Conservation (phyloP, 2,113 vertebrate genomes). For the Aplodontia rufa region DNA sequence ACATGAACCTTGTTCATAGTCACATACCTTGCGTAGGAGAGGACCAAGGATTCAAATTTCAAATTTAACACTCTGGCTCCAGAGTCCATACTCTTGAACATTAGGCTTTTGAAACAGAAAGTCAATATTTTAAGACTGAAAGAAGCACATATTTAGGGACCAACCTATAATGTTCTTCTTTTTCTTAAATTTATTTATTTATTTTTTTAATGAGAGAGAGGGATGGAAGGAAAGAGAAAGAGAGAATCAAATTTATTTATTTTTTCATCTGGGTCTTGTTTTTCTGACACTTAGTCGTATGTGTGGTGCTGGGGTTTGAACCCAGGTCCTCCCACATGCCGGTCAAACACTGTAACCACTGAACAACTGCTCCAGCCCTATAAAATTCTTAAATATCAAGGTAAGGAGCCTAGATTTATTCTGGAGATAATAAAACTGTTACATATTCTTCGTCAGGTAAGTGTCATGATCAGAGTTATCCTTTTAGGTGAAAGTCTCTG, state of each 20-base stretch:
- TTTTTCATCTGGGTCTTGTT: too few species aligned
- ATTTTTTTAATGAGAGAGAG: too few species aligned
- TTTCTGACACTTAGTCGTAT: too few species aligned
- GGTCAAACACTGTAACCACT: too few species aligned
- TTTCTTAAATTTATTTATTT: too few species aligned
- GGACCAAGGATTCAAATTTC: constrained; percentile 8
- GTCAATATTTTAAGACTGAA: background rate
- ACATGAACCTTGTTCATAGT: background rate
- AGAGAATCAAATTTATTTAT: too few species aligned
- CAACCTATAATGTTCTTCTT: constrained; percentile 38
- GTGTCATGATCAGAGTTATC: background rate
- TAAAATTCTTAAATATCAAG: constrained; percentile 16
- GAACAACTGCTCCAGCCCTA: too few species aligned
- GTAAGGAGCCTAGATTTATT: constrained; percentile 16
- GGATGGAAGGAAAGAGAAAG: too few species aligned
- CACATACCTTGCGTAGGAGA: background rate
- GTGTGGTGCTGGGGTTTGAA: too few species aligned
- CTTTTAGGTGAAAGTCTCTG: background rate
- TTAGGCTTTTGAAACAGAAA: constrained; percentile 11
- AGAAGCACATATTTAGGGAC: background rate
- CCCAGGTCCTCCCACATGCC: too few species aligned
- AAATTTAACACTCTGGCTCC: background rate
- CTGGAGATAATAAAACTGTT: background rate
- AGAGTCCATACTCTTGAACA: background rate
- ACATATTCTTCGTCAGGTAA: background rate